phyloP scores from a whole-genome alignment of 1,140 invertebrate species.

The Ceratitis capitata region DNA sequence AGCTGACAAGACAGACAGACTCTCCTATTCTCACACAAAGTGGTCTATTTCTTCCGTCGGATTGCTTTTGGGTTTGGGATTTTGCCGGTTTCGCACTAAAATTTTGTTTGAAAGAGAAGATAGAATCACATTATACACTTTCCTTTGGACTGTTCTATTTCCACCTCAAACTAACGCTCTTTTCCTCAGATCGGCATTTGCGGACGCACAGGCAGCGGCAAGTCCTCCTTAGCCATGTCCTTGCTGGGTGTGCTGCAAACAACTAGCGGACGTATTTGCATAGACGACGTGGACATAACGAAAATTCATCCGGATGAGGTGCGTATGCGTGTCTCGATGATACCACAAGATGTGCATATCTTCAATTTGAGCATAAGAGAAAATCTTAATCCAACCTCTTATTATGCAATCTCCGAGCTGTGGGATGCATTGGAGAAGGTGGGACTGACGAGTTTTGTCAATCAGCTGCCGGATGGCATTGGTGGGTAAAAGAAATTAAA shows the following conservation, averaged over 20 bases:
- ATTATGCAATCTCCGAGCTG: constrained; percentile 80
- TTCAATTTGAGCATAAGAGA: constrained; percentile 91
- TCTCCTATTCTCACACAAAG: too few relatives aligned
- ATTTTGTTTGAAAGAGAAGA: too few relatives aligned
- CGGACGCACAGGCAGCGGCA: constrained; percentile 82
- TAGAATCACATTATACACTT: too few relatives aligned
- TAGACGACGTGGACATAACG: constrained; percentile 76
- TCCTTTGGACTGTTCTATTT: too few relatives aligned
- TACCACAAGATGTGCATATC: constrained; percentile 91
- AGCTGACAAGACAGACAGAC: too few relatives aligned
- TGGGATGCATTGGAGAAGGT: constrained; percentile 73
- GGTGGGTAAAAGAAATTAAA: constrained; percentile 66
- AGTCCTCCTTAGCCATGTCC: constrained; percentile 78
- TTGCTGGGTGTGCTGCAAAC: constrained; percentile 75
- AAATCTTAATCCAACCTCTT: constrained; percentile 86
- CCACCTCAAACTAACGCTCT: too few relatives aligned
- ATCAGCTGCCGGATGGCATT: constrained; percentile 71
- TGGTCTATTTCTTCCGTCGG: too few relatives aligned
- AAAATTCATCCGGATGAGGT: constrained; percentile 76
- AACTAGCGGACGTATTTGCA: constrained; percentile 72
- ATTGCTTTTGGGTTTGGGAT: too few relatives aligned
- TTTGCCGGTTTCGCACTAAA: too few relatives aligned
- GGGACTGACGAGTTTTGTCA: constrained; percentile 80
- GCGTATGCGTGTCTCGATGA: constrained; percentile 85
- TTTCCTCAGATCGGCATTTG: constrained; percentile 77